Evolutionary conservation across 2,888 invertebrate genomes (phyloP), one percentile per base, ranked within the genome.

Genomic region (Drosophila kambysellisi): DNA sequence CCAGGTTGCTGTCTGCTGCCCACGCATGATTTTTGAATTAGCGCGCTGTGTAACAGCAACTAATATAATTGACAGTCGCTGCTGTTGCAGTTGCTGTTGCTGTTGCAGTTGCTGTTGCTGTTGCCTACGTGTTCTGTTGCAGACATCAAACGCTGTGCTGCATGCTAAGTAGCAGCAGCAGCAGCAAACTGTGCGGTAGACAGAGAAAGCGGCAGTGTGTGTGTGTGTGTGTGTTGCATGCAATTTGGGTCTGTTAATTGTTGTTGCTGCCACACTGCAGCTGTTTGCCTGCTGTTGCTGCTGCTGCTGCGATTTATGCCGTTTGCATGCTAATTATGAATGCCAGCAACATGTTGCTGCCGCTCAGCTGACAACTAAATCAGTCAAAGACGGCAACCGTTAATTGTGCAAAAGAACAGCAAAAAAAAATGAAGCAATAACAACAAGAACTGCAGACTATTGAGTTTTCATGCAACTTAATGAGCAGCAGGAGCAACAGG

Each of bases 1-100:
- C 73, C 73, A 70, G 70, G 69, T 69, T 71, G 80, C 50, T 57
- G 57, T 60, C 32, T 56, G 81, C 89, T 87, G 90, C 92, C 92
- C 92, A 92, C 92, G 91, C 92, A 88, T 90, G 88, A 91, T 91
- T 91, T 91, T 90, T 89, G 90, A 92, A 91, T 92, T 91, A 91
- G 89, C 89, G 83, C 76, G 73, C 87, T 78, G 65, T 82, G 88
- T 87, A 82, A 79, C 60, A 82, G 74, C 81, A 88, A 83, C 86
- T 87, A 82, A 87, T 87, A 88, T 87, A 87, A 87, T 88, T 87
- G 86, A 88, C 86, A 88, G 83, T 76, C 77, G 83, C 74, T 80
- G 80, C 20, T 67, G 82, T 20, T 71, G 68, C 37, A 67, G 68
- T 67, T 74, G 78, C 79, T 84, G 86, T 79, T 67, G 87, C 87